These are phyloP conservation scores for Orius insidiosus DNA, from an alignment of 1,140 invertebrate species.

Conservation along the genomic window DNA sequence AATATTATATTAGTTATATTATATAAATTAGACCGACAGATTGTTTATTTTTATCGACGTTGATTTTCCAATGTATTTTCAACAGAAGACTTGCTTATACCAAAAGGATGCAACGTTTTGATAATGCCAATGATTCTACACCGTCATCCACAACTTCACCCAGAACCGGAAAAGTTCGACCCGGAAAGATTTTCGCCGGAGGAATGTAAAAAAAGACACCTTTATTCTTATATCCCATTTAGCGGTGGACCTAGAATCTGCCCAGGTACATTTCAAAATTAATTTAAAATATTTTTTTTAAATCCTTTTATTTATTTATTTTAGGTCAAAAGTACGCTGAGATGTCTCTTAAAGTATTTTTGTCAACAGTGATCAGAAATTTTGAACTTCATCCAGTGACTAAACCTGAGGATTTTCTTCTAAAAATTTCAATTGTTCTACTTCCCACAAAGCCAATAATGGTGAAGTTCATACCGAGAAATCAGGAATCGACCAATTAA, in stretches of 20 bases:
- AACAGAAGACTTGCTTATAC: no score
- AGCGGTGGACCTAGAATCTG: constrained; percentile 39
- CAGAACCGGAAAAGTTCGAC: constrained; percentile 40
- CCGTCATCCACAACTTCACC: constrained; percentile 32
- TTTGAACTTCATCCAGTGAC: not conserved
- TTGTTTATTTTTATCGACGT: no score
- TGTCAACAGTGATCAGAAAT: constrained; percentile 2
- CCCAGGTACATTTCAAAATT: constrained; percentile 26
- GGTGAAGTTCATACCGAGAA: no score
- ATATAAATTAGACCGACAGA: no score
- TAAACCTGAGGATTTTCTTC: no score
- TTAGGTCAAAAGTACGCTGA: not conserved
- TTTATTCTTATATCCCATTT: constrained; percentile 36
- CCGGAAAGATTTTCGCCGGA: constrained; percentile 43
- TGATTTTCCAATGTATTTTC: no score
- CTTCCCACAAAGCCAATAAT: no score
- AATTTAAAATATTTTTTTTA: not conserved
- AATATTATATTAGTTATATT: no score
- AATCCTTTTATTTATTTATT: not conserved
- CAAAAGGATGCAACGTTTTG: constrained; percentile 16
- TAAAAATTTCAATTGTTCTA: no score
- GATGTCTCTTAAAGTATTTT: constrained; percentile 3
- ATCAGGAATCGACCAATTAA: no score
- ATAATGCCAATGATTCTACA: constrained; percentile 30
- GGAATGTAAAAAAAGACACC: constrained; percentile 27